Evolutionary conservation across 2,888 invertebrate genomes (phyloP).

Genomic region (Aleiodes leptofemur): DNA sequence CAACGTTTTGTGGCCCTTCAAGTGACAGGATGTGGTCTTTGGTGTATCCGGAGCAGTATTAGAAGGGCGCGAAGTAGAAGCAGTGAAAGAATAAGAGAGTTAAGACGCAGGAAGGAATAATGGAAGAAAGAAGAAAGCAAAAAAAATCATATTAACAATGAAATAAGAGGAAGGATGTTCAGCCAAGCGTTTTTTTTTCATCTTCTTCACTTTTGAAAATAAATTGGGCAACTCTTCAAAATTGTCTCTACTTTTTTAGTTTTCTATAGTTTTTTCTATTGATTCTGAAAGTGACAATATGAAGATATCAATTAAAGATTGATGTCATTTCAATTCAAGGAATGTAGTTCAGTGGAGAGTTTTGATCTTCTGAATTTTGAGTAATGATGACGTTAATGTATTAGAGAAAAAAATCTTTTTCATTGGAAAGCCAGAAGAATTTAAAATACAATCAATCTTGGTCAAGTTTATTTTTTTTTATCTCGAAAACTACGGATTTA

Average conservation of each 20-base stretch:
- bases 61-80: conserved; percentile 45
- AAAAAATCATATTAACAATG: conserved; percentile 43
- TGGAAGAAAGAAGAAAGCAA: conserved; percentile 49
- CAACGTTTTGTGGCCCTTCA: conserved; percentile 42
- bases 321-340: background rate
- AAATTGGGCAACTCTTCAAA: conserved; percentile 38
- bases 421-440: no score
- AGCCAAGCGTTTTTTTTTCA: conserved; percentile 61
- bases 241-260: conserved; percentile 27
- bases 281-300: conserved; percentile 19
- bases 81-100: conserved; percentile 26
- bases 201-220: background rate
- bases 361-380: no score
- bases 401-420: no score
- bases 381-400: no score
- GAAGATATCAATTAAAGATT: background rate
- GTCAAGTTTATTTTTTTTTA: no score
- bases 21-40: conserved; percentile 62
- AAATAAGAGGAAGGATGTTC: conserved; percentile 63
- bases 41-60: conserved; percentile 55
- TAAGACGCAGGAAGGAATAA: conserved; percentile 56
- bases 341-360: background rate
- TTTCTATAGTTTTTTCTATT: conserved; percentile 7
- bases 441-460: no score
- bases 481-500: no score